Percentiles rank a stretch among this genome's conserved stretches.
Conservation (phyloP, 2,797 vertebrate genomes). For the Bucorvus abyssinicus region DNA sequence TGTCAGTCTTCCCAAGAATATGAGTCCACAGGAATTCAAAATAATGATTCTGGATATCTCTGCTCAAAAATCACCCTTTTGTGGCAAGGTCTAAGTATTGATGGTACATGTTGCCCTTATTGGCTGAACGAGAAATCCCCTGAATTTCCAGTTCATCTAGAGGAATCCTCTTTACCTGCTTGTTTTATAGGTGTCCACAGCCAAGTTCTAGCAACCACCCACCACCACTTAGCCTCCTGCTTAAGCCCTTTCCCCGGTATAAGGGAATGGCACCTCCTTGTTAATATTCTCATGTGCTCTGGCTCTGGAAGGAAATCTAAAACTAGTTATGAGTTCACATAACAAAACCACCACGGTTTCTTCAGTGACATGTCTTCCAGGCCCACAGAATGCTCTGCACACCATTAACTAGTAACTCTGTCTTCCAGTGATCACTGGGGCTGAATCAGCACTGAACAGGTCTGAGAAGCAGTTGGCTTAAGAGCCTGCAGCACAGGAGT, state of each 20-base stretch:
- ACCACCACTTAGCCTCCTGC: not conserved
- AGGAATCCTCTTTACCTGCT: not conserved
- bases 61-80: not conserved
- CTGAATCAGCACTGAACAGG: not conserved
- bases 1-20: not conserved
- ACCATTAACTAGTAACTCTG: not conserved
- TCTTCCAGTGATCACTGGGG: not conserved
- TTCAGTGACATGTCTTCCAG: not conserved
- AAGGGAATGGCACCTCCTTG: not conserved
- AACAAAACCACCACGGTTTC: not conserved
- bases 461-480: not conserved
- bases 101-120: not conserved
- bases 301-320: not conserved
- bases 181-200: not conserved
- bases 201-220: not conserved
- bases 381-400: not conserved
- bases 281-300: not conserved
- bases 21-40: not conserved
- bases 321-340: not conserved
- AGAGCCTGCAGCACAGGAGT: not conserved
- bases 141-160: not conserved
- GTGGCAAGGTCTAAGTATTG: not conserved
- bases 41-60: not conserved
- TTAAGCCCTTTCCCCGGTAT: not conserved
- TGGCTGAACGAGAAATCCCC: not conserved